A percentile compares a stretch with the other conserved stretches of the same genome.
Evolutionary conservation across 2,888 invertebrate genomes (phyloP).

Genomic region (Hecatera dysodea): DNA sequence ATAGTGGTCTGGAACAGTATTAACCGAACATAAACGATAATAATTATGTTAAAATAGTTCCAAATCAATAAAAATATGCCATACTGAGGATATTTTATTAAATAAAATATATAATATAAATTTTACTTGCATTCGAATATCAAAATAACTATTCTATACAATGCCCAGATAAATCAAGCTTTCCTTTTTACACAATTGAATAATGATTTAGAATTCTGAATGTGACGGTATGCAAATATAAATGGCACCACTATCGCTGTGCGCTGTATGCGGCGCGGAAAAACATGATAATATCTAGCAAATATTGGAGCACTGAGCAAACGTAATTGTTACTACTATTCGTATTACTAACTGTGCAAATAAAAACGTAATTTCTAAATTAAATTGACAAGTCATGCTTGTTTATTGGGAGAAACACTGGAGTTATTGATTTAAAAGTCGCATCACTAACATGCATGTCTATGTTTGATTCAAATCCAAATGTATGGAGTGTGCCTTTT

Average conservation of each 20-base stretch:
- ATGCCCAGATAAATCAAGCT: conserved; percentile 5
- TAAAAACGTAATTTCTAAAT: conserved; percentile 46
- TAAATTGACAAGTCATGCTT: conserved; percentile 23
- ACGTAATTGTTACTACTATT: conserved; percentile 28
- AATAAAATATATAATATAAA: background rate
- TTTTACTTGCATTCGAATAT: conserved; percentile 15
- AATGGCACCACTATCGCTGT: conserved; percentile 5
- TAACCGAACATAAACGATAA: background rate
- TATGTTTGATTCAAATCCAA: background rate
- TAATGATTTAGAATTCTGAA: conserved; percentile 22
- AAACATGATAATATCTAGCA: conserved; percentile 45
- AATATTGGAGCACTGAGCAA: conserved; percentile 36
- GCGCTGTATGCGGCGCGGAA: conserved; percentile 26
- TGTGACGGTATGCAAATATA: conserved; percentile 45
- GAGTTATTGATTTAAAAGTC: background rate
- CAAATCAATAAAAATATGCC: background rate
- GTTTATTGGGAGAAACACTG: background rate
- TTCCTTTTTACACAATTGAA: conserved; percentile 34
- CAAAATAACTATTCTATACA: conserved; percentile 12
- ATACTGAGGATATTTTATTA: background rate
- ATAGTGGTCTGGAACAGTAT: background rate
- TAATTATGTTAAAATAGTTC: background rate
- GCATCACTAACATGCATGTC: background rate
- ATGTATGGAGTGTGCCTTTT: background rate
- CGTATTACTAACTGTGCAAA: conserved; percentile 36